Percentiles rank a stretch among this genome's conserved stretches.
phyloP scores from a whole-genome alignment of 2,113 vertebrate species.

The Polypterus senegalus region DNA sequence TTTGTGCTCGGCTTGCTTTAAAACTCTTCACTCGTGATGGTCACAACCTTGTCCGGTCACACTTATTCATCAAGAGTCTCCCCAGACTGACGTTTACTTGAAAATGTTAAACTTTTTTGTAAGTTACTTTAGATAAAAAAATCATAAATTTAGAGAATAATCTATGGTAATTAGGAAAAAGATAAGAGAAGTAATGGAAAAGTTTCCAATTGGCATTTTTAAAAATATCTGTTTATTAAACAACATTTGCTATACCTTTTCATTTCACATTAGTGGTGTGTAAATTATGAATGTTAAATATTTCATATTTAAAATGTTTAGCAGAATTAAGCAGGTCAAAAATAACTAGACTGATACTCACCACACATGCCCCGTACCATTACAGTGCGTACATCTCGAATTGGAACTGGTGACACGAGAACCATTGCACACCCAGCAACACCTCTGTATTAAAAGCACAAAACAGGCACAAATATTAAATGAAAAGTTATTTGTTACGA shows the following conservation, averaged over 20 bases:
- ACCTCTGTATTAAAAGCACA: constrained; percentile 34
- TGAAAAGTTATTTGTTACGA: neutral
- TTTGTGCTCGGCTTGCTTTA: too few species aligned
- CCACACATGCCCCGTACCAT: constrained; percentile 44
- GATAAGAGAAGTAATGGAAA: neutral
- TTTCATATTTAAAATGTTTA: neutral
- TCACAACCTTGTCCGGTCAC: too few species aligned
- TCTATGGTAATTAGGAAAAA: neutral
- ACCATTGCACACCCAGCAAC: constrained; percentile 55
- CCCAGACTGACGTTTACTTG: too few species aligned
- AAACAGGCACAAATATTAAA: constrained; percentile 7
- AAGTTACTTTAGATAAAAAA: too few species aligned
- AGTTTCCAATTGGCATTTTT: neutral
- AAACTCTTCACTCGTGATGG: too few species aligned
- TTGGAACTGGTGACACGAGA: constrained; percentile 25
- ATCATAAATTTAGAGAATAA: too few species aligned
- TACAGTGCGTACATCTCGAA: constrained; percentile 42
- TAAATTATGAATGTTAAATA: neutral
- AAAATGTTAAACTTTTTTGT: too few species aligned
- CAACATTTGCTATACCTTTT: too few species aligned
- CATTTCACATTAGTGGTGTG: neutral
- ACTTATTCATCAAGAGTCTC: too few species aligned
- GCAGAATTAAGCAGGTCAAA: neutral
- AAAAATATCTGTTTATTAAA: neutral
- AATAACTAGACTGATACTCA: constrained; percentile 20